Conservation (phyloP, 2,888 invertebrate genomes). For the Stegana nigrithorax region DNA sequence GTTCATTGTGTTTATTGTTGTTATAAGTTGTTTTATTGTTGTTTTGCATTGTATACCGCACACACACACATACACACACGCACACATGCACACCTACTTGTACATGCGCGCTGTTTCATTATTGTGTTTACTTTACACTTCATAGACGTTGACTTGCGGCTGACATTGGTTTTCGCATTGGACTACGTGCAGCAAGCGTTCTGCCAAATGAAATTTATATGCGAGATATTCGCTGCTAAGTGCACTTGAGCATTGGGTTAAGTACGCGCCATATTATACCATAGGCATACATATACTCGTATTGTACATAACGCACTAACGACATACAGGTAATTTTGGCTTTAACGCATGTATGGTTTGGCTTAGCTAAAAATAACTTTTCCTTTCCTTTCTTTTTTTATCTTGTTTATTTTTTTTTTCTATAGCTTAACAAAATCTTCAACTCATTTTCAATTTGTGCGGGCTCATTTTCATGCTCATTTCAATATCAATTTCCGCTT, state of each 20-base stretch:
- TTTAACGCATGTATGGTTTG: background rate
- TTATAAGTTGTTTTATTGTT: background rate
- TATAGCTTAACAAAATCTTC: background rate
- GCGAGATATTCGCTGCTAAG: no score
- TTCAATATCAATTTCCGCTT: background rate
- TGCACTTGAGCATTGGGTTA: no score
- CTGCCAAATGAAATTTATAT: no score
- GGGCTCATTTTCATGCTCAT: background rate
- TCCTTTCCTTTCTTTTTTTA: no score
- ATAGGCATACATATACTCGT: no score
- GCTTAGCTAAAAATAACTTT: background rate
- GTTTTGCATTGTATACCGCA: background rate
- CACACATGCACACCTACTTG: background rate
- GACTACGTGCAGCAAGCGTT: no score
- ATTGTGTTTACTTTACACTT: background rate
- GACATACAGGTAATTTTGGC: no score
- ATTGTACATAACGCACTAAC: no score
- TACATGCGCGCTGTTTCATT: background rate
- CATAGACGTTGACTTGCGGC: background rate
- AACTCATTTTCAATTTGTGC: background rate
- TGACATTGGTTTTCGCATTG: no score
- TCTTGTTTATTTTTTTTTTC: background rate
- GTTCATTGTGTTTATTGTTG: background rate
- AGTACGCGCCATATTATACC: no score
- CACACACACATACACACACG: background rate